These are phyloP conservation scores for Fratercula arctica DNA, from an alignment of 2,797 vertebrate species.

Conservation along the genomic window DNA sequence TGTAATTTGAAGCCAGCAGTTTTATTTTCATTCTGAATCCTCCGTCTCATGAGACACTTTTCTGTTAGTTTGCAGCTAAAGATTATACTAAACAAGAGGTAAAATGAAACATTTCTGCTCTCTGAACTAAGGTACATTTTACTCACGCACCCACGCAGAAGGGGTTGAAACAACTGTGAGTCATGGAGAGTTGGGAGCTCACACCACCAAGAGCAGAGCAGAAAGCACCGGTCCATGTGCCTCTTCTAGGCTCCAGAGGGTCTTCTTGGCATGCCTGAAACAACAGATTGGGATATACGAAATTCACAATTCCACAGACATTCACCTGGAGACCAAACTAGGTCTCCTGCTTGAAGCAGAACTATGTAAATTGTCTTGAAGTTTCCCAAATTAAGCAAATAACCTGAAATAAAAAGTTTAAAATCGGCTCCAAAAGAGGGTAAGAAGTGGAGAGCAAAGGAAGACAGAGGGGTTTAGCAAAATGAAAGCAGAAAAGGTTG, in stretches of 20 bases:
- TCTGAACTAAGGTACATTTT: background rate
- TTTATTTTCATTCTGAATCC: background rate
- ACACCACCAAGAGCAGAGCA: background rate
- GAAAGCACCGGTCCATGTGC: background rate
- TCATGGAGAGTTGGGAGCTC: background rate
- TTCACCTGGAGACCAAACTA: background rate
- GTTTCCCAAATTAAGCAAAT: background rate
- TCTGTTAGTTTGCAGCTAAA: background rate
- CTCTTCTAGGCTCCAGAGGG: background rate
- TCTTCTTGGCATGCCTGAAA: background rate
- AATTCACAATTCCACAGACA: background rate
- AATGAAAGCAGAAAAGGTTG: background rate
- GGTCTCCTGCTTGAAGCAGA: background rate
- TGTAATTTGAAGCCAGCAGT: background rate
- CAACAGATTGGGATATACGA: background rate
- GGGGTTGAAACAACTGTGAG: background rate
- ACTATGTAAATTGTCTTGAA: background rate
- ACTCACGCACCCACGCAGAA: fast-evolving
- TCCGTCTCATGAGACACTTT: background rate
- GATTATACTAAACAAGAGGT: background rate
- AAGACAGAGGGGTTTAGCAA: background rate
- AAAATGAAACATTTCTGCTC: background rate
- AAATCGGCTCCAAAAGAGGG: background rate
- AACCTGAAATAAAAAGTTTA: background rate
- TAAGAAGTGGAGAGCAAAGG: background rate